These are phyloP conservation scores for Trachelus stipa DNA, from an alignment of 2,888 invertebrate genomes.

Conservation along the genomic window DNA sequence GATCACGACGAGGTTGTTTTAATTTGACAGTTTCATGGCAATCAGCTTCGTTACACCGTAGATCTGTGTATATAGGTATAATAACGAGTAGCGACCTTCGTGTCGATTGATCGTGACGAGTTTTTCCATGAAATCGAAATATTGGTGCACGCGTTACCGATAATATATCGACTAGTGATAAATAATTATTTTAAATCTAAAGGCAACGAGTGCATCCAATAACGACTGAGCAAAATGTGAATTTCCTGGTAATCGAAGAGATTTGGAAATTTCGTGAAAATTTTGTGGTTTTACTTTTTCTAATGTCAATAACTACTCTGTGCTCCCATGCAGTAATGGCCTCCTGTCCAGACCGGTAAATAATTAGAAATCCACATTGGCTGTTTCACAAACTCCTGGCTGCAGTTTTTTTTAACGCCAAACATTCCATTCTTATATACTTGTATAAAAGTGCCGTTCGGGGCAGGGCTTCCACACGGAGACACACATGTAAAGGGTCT, in stretches of 20 bases:
- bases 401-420: background rate
- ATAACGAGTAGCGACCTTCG: slow-evolving; percentile 8
- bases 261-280: background rate
- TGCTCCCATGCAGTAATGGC: background rate
- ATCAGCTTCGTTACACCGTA: background rate
- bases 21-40: slow-evolving; percentile 11
- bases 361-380: background rate
- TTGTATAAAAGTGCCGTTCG: background rate
- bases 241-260: background rate
- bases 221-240: background rate
- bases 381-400: background rate
- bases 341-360: background rate
- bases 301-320: background rate
- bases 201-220: background rate
- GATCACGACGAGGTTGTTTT: background rate
- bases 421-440: background rate
- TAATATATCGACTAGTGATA: background rate
- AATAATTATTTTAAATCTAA: background rate
- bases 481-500: background rate
- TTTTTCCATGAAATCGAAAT: slow-evolving; percentile 23
- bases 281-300: background rate
- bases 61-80: background rate
- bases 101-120: slow-evolving; percentile 27
- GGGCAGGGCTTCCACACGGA: background rate
- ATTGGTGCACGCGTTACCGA: background rate